Base-by-base conservation (phyloP, 2,113 vertebrate species). In the Argyrosomus japonicus region DNA sequence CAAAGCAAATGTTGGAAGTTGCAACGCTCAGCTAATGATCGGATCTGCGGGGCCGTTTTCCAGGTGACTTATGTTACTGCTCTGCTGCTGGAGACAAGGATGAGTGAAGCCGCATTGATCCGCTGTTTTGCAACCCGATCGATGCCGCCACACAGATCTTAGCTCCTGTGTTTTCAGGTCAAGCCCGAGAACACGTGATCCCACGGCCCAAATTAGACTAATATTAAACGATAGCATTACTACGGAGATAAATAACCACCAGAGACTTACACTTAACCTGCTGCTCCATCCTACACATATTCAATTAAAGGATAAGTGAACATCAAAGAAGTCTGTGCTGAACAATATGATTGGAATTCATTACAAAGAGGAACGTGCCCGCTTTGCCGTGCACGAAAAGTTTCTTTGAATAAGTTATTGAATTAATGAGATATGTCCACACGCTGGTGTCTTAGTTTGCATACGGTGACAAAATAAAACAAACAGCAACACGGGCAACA, bases 1-100 rank as follows among this genome's bases (percentile, higher is more conserved):
- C 88, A 84, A 89, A 91, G 91, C 90, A 91, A 89, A 93, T 68
- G 89, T 71, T 88, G 89, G 72, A 86, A 83, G 82, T 7, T 86
- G 83, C 92, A 84, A 13, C 36, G 47, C 84, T 86, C 87, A 56
- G 91, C 76, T 91, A 87, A 91, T 81, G 91, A 86, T 54, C 14
- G 78, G 79, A 79, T 79, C 88, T 74, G 82, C 75, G 17, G 86
- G 32, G 88, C 79, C 50, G 13, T 85, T 90, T 87, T 91, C 85
- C 91, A 88, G 88, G 88, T 90, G 89, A 93, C 90, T 91, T 86
- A 83, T 89, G 90, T 82, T 79, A 29, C 68, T 60, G 64, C 88
- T 81, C 75, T 21, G 69, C 87, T 43, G 56, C 87, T 82, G 79
- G 57, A 87, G 88, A 87, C 83, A 5, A 83, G 86, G 83, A 79